Evolutionary conservation across 2,888 invertebrate genomes (phyloP).

Genomic region (Campoletis raptor): DNA sequence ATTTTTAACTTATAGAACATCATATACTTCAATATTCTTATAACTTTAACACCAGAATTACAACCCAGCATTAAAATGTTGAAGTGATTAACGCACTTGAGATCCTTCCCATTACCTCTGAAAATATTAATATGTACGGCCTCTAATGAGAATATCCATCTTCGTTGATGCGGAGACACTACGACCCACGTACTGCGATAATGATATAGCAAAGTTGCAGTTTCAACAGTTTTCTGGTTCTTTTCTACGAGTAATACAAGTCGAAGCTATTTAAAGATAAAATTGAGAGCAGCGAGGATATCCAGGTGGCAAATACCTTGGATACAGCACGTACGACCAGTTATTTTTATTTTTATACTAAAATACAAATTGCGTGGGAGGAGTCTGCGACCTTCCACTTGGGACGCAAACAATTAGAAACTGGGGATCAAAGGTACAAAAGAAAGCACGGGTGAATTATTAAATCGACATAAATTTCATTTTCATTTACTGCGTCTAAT

Average conservation of each 20-base stretch:
- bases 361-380: constrained; percentile 2
- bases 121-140: constrained; percentile 39
- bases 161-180: constrained; percentile 29
- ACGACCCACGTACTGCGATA: constrained; percentile 35
- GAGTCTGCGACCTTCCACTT: constrained; percentile 2
- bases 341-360: constrained; percentile 22
- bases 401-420: neutral
- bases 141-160: constrained; percentile 23
- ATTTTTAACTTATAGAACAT: neutral
- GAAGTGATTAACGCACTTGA: constrained; percentile 10
- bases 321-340: constrained; percentile 44
- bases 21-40: neutral
- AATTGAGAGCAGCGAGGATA: constrained; percentile 26
- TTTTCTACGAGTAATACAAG: neutral
- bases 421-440: neutral
- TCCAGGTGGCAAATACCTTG: constrained; percentile 24
- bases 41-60: neutral
- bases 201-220: constrained; percentile 13
- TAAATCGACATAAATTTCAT: neutral
- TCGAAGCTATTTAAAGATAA: neutral
- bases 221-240: constrained; percentile 27
- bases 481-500: neutral
- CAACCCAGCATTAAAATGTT: constrained; percentile 34
- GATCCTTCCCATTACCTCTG: neutral
- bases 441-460: neutral